A percentile compares a stretch with the other conserved stretches of the same genome.
These are phyloP conservation scores for Lycocorax pyrrhopterus DNA, from an alignment of 2,113 vertebrate genomes.

Conservation along the genomic window DNA sequence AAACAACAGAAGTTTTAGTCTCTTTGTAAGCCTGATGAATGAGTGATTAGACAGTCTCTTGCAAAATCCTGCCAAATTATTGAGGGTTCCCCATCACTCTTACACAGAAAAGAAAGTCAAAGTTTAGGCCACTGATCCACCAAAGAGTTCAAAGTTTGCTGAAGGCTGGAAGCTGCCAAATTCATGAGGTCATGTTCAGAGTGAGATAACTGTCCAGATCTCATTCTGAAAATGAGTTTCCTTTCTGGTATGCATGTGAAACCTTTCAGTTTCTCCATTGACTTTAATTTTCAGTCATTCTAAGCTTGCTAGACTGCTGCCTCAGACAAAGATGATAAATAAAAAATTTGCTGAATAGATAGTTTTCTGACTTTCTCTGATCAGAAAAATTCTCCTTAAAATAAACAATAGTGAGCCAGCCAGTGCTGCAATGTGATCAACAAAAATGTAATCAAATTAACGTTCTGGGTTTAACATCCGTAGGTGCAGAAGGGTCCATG, in stretches of 20 bases:
- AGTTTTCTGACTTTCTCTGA: neutral
- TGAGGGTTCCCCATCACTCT: neutral
- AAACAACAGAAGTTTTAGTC: neutral
- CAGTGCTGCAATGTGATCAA: neutral
- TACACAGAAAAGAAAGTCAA: neutral
- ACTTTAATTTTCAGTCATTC: neutral
- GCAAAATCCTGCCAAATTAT: neutral
- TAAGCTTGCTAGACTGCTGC: neutral
- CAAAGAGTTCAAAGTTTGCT: neutral
- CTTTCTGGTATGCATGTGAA: neutral
- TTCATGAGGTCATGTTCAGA: constrained; percentile 7
- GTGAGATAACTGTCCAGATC: constrained; percentile 25
- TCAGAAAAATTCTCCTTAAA: neutral
- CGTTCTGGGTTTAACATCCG: neutral
- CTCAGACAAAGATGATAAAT: neutral
- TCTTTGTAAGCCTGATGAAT: neutral
- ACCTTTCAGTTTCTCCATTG: neutral
- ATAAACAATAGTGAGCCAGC: neutral
- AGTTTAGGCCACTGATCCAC: neutral
- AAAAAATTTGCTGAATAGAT: neutral
- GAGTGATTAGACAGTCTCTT: neutral
- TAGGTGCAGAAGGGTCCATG: neutral
- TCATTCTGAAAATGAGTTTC: neutral
- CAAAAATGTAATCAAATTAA: neutral
- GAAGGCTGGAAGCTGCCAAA: constrained; percentile 26